Conservation (phyloP, 2,113 vertebrate species). For the Myotis davidii region DNA sequence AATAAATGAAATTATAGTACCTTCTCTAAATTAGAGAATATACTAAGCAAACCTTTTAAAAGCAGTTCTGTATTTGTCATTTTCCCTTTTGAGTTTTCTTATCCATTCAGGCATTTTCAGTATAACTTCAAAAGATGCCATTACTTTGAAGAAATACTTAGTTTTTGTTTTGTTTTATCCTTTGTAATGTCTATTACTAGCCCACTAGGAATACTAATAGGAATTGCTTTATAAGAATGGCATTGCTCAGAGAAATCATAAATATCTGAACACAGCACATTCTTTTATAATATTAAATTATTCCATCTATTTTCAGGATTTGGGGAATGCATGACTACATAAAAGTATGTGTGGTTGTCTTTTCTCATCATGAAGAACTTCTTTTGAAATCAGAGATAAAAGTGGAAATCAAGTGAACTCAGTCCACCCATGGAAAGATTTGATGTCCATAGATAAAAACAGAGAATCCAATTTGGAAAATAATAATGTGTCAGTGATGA, state of each 20-base stretch:
- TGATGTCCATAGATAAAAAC: slow-evolving; percentile 11
- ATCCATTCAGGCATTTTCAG: neutral
- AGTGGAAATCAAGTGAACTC: neutral
- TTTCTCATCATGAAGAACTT: slow-evolving; percentile 19
- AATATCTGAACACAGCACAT: neutral
- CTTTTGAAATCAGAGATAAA: slow-evolving; percentile 51
- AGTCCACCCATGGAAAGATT: neutral
- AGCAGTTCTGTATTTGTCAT: neutral
- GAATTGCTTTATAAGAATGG: neutral
- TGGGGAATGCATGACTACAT: neutral
- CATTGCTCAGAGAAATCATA: neutral
- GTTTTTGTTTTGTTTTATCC: neutral
- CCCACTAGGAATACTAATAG: neutral
- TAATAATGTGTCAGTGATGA: neutral
- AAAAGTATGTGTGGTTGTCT: neutral
- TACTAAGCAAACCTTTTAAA: neutral
- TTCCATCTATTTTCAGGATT: slow-evolving; percentile 32
- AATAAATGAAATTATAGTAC: neutral
- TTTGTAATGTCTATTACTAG: neutral
- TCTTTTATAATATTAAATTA: slow-evolving; percentile 33
- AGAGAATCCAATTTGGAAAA: neutral
- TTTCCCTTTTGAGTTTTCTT: slow-evolving; percentile 33
- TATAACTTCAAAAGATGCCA: slow-evolving; percentile 14
- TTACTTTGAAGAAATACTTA: slow-evolving; percentile 50
- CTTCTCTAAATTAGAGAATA: neutral